Evolutionary conservation across 2,797 vertebrate species (phyloP), one percentile per base, ranked within the genome.

Genomic region (Paedocypris micromegethes): DNA sequence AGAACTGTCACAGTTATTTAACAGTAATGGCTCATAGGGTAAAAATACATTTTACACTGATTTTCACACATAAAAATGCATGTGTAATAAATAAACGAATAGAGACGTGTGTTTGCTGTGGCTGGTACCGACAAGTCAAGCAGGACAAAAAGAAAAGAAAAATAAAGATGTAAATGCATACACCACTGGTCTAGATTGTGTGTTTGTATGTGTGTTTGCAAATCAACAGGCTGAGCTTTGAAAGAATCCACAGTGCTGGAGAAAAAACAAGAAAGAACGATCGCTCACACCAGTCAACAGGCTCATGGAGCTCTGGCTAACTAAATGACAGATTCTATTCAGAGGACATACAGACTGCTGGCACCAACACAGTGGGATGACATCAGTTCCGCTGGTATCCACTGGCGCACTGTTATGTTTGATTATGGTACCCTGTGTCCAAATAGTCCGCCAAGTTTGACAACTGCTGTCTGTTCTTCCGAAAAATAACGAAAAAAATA

Each of bases 261-360:
- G 7, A 57, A 8, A 5, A 45, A 8, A 49, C 23, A 23, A 23
- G 23, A 44, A 39, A 68, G 55, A 62, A 68, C 46, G 49, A 53
- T 48, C 50, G 39, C 49, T 72, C 4, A 23, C 6, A 2, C 8
- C 50, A 66, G 53, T 57, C 58, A 51, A 49, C 40, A 62, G 58
- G 56, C 63, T 42, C 46, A 51, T 46, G 38, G 9, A 66, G 44
- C 46, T 43, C 51, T 56, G 57, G 72, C 65, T 61, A 47, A 39
- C 4, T 46, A 63, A 75, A 68, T 51, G 59, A 58, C 47, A 52
- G 42, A 48, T 64, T 45, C 45, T 56, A 49, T 75, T 61, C 57
- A 58, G 52, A 63, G 41, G 48, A 69, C 64, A 62, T 68, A 62
- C 53, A 66, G 62, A 9, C 9, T 37, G 55, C 54, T 58, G 71